phyloP scores from a whole-genome alignment of 2,113 vertebrate species.

The Panthera leo region DNA sequence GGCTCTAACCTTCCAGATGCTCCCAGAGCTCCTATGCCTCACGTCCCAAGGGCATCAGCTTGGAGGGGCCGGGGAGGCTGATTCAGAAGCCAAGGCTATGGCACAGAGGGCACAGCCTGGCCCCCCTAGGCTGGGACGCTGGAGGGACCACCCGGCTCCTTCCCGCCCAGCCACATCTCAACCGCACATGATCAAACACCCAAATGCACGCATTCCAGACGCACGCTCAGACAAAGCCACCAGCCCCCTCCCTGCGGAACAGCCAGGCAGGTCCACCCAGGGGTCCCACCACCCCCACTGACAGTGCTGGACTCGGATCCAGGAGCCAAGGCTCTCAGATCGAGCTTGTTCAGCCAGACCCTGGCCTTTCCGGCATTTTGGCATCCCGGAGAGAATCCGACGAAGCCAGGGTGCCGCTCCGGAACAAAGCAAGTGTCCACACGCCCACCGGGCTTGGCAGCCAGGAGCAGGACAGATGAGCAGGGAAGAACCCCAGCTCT shows the following conservation, averaged over 20 bases:
- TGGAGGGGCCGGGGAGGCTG: neutral
- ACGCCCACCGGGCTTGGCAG: neutral
- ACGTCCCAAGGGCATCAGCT: neutral
- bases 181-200: neutral
- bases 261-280: neutral
- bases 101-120: neutral
- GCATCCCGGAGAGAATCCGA: neutral
- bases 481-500: neutral
- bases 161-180: neutral
- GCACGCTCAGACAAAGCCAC: neutral
- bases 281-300: neutral
- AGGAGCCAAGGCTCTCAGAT: neutral
- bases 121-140: neutral
- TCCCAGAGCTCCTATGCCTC: neutral
- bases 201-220: neutral
- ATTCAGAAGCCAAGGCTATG: neutral
- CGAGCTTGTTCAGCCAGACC: neutral
- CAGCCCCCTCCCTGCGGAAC: accelerated
- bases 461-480: neutral
- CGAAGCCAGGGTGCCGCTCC: neutral
- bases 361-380: neutral
- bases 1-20: neutral
- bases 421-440: neutral
- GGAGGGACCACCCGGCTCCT: neutral
- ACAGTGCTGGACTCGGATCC: neutral